Conservation (phyloP, 2,113 vertebrate species). For the Ochotona curzoniae region DNA sequence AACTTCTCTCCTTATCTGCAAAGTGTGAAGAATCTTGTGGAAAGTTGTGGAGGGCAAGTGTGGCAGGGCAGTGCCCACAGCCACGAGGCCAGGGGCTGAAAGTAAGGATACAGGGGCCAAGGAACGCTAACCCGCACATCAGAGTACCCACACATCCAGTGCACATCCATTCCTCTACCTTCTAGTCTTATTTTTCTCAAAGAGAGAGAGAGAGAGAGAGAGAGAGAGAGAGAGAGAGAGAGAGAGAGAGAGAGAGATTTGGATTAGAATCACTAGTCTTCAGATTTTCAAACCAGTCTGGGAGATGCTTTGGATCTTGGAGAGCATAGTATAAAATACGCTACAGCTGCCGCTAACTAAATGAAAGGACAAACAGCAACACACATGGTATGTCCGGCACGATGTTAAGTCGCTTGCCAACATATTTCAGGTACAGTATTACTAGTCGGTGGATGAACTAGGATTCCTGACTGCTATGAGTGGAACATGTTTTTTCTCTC, state of each 20-base stretch:
- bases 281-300: conserved; percentile 35
- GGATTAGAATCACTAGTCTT: conserved; percentile 22
- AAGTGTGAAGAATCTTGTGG: background rate
- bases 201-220: no score
- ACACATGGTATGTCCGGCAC: background rate
- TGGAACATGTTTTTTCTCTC: background rate
- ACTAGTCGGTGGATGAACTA: background rate
- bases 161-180: background rate
- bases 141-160: background rate
- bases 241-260: no score
- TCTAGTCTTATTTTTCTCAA: conserved; percentile 27
- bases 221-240: no score
- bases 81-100: no score
- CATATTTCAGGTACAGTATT: background rate
- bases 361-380: conserved; percentile 19
- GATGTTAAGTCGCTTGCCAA: background rate
- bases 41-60: background rate
- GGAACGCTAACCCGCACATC: background rate
- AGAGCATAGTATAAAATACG: background rate
- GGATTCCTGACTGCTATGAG: background rate
- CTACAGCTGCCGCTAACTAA: conserved; percentile 9
- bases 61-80: background rate
- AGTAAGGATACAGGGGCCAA: background rate
- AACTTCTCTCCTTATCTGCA: background rate
- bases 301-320: background rate